Conservation (phyloP, 1,140 invertebrate genomes). For the Planococcus citri region DNA sequence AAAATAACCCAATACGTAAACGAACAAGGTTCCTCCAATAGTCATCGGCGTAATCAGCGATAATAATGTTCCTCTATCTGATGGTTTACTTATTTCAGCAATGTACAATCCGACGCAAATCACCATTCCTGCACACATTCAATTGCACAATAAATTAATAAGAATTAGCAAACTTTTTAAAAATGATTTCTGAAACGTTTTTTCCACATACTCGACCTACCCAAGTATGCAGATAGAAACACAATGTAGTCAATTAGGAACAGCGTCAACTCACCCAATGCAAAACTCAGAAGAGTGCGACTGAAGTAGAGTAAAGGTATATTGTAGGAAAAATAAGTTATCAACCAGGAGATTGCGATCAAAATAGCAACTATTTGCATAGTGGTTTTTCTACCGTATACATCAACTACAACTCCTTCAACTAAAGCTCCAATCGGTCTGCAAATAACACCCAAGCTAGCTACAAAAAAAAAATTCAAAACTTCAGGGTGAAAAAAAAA, state of each 20-base stretch:
- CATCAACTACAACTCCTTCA: constrained; percentile 51
- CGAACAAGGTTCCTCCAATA: constrained; percentile 36
- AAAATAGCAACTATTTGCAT: constrained; percentile 58
- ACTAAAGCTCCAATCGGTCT: constrained; percentile 55
- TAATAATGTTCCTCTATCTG: constrained; percentile 33
- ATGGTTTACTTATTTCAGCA: constrained; percentile 29
- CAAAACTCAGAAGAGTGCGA: constrained; percentile 58
- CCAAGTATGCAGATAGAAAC: not conserved
- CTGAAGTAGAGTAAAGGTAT: constrained; percentile 50
- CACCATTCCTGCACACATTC: constrained; percentile 29
- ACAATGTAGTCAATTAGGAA: too few relatives aligned
- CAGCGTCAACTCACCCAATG: constrained; percentile 41
- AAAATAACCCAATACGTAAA: constrained; percentile 37
- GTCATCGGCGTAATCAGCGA: constrained; percentile 30
- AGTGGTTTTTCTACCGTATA: constrained; percentile 53
- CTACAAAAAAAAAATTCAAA: constrained; percentile 35
- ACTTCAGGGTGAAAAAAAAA: too few relatives aligned
- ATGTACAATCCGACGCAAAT: constrained; percentile 31
- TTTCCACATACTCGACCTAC: not conserved
- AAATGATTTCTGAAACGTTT: not conserved
- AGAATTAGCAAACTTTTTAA: not conserved
- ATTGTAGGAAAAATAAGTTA: constrained; percentile 48
- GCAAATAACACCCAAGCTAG: constrained; percentile 54
- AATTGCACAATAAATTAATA: not conserved
- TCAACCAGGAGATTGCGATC: constrained; percentile 57